phyloP scores from a whole-genome alignment of 1,140 invertebrate species.

The Myzus persicae region DNA sequence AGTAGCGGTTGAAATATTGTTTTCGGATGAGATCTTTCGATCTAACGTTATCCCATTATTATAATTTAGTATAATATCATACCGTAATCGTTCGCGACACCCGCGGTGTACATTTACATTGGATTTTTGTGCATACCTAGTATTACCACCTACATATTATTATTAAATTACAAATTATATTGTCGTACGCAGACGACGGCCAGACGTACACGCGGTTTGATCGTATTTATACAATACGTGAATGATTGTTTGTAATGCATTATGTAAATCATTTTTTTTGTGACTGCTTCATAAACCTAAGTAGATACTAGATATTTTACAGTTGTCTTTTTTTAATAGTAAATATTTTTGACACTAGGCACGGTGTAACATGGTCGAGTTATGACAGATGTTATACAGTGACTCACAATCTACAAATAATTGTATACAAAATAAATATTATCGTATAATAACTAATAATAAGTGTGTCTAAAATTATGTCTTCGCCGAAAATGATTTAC shows the following conservation, averaged over 20 bases:
- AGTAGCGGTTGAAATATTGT: not conserved
- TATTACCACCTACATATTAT: no score
- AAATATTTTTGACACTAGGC: not conserved
- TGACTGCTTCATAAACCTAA: not conserved
- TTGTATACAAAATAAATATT: no score
- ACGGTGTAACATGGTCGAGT: no score
- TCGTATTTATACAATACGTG: not conserved
- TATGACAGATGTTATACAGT: no score
- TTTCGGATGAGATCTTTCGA: not conserved
- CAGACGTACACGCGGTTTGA: not conserved
- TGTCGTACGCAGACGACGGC: not conserved
- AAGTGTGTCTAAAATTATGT: not conserved
- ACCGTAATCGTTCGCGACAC: not conserved
- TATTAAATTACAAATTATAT: slow-evolving; percentile 1
- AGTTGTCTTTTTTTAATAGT: not conserved
- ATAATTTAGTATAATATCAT: not conserved
- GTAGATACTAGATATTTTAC: no score
- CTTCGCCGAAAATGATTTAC: not conserved
- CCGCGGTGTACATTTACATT: not conserved
- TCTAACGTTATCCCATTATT: not conserved
- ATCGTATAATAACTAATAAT: not conserved
- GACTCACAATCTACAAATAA: no score
- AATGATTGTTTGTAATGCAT: not conserved
- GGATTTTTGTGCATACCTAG: not conserved
- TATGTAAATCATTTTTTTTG: not conserved